These are phyloP conservation scores for Microcebus lehilahytsara DNA, from an alignment of 2,113 vertebrate genomes.

Conservation along the genomic window DNA sequence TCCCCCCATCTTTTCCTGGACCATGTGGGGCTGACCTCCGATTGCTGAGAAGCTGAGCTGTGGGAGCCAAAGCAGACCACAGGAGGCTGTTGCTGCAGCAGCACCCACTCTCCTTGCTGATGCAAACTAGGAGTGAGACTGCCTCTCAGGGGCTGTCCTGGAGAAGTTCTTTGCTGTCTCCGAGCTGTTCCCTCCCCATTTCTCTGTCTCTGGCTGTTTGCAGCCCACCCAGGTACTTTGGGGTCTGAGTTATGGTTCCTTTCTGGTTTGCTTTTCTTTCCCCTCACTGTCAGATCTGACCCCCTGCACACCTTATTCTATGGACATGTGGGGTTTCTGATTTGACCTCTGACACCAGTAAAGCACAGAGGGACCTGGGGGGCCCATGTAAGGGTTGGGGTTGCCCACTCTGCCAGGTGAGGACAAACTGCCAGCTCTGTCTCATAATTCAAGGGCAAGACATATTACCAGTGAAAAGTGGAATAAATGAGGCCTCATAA, in stretches of 20 bases:
- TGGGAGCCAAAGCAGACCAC: not conserved
- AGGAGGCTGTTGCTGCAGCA: too few species aligned
- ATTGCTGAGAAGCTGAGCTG: not conserved
- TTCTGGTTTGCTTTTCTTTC: not conserved
- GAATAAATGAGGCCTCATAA: not conserved
- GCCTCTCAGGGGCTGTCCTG: not conserved
- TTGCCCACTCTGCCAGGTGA: not conserved
- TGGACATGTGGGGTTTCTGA: not conserved
- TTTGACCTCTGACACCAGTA: not conserved
- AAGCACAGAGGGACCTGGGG: not conserved
- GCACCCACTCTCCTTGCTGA: fast-evolving
- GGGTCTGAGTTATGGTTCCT: not conserved
- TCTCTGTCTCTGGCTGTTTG: fast-evolving
- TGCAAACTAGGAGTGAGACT: not conserved
- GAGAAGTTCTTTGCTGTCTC: not conserved
- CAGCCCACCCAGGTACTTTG: not conserved
- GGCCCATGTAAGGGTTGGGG: not conserved
- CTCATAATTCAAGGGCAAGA: not conserved
- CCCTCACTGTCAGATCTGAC: fast-evolving
- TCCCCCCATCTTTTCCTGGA: too few species aligned
- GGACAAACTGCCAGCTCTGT: fast-evolving
- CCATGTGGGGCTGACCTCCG: not conserved
- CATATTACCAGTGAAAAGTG: not conserved
- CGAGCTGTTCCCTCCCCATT: too few species aligned
- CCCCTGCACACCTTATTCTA: not conserved